Evolutionary conservation across 2,888 invertebrate species (phyloP).

Genomic region (Agriopis leucophaearia): DNA sequence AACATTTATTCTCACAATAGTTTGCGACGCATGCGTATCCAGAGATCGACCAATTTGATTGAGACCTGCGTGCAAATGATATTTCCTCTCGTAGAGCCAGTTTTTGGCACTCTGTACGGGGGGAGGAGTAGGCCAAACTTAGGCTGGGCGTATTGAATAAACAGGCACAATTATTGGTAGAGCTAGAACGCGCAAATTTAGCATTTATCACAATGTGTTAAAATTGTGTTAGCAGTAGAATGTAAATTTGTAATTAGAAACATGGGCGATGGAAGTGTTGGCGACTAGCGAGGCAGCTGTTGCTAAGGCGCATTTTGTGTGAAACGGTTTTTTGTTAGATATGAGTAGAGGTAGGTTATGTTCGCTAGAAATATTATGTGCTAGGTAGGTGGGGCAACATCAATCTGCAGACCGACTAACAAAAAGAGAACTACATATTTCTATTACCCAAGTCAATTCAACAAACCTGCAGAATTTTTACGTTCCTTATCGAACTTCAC

Average conservation of each 20-base stretch:
- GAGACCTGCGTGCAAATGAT: conserved; percentile 19
- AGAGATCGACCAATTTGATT: conserved; percentile 23
- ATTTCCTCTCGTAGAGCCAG: conserved; percentile 29
- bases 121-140: conserved; percentile 26
- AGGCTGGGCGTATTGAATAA: conserved; percentile 19
- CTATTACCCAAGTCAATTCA: too few species aligned
- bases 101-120: conserved; percentile 30
- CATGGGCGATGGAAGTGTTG: conserved; percentile 17
- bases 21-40: conserved; percentile 34
- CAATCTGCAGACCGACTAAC: neutral
- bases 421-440: too few species aligned
- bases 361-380: conserved; percentile 11
- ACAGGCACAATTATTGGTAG: conserved; percentile 5
- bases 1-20: conserved; percentile 27
- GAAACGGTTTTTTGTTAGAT: conserved; percentile 25
- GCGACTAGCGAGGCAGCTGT: conserved; percentile 25
- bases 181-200: conserved; percentile 11
- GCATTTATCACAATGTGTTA: neutral
- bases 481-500: too few species aligned
- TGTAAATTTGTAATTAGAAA: conserved; percentile 8
- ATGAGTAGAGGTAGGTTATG: conserved; percentile 37
- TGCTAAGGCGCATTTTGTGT: conserved; percentile 31
- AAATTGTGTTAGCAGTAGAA: conserved; percentile 4
- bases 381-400: conserved; percentile 1
- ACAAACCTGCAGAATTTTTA: too few species aligned